Percentiles rank a stretch among this genome's conserved stretches.
Conservation (phyloP, 2,888 invertebrate genomes). For the Mactromeris polynyma region DNA sequence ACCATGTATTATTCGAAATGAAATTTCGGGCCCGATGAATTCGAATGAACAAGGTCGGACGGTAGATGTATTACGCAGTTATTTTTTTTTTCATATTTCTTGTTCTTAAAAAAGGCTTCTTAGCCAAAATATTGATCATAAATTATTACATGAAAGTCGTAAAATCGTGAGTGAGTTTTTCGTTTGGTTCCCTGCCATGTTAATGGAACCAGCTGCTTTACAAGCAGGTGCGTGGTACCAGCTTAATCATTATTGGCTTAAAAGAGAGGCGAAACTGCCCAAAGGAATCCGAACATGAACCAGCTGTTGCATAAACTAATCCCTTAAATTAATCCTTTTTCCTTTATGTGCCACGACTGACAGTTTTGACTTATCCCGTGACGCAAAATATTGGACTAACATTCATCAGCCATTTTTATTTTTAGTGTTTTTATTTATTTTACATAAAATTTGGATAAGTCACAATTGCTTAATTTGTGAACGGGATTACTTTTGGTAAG, state of each 20-base stretch:
- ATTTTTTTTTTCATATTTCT: too few species aligned
- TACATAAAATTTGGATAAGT: background rate
- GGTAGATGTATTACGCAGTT: too few species aligned
- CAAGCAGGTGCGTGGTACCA: too few species aligned
- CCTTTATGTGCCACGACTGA: background rate
- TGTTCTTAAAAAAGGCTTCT: too few species aligned
- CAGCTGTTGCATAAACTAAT: background rate
- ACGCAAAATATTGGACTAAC: background rate
- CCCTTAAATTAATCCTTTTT: background rate
- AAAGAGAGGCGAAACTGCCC: background rate
- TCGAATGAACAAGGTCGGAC: too few species aligned
- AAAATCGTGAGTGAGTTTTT: too few species aligned
- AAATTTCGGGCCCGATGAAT: too few species aligned
- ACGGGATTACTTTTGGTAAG: background rate
- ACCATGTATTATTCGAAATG: too few species aligned
- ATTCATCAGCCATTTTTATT: background rate
- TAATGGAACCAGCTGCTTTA: background rate
- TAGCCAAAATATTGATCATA: too few species aligned
- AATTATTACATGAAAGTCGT: too few species aligned
- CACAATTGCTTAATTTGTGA: background rate
- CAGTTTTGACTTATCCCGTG: background rate
- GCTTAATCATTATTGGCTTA: background rate
- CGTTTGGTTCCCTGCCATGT: too few species aligned
- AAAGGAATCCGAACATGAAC: background rate
- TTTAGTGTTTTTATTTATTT: background rate